Evolutionary conservation across 64 coral and sea anemone genomes (phyloP).

Genomic region (Catalaphyllia jardinei): DNA sequence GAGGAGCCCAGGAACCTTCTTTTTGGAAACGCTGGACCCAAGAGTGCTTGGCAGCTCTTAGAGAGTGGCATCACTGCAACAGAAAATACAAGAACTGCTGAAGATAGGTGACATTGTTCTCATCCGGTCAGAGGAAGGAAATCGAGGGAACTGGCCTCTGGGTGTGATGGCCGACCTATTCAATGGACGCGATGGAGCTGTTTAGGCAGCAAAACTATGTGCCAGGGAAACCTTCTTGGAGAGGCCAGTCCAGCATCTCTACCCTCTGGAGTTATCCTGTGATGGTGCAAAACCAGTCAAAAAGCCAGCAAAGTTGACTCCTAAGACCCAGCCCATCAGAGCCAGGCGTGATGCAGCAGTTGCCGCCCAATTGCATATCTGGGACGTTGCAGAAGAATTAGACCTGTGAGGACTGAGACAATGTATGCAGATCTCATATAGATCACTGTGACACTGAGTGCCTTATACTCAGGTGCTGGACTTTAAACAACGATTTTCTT

Average conservation of each 20-base stretch:
- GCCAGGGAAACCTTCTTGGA: neutral
- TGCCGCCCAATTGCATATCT: too few relatives aligned
- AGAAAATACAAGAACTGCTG: neutral
- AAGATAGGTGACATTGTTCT: neutral
- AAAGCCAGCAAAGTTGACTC: too few relatives aligned
- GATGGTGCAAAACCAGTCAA: neutral
- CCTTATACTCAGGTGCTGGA: too few relatives aligned
- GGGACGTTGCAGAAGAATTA: too few relatives aligned
- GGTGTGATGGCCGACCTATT: neutral
- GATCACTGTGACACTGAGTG: too few relatives aligned
- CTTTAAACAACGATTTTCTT: too few relatives aligned
- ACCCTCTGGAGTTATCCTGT: neutral
- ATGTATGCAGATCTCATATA: too few relatives aligned
- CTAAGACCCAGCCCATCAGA: too few relatives aligned
- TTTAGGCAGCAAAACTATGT: neutral
- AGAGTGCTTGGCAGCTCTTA: neutral
- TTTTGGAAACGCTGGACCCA: neutral
- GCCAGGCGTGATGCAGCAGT: too few relatives aligned
- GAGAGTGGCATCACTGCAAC: neutral
- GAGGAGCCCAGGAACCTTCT: neutral
- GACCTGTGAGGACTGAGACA: too few relatives aligned
- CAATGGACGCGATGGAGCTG: neutral
- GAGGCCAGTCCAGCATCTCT: neutral
- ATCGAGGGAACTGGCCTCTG: neutral
- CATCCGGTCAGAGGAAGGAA: neutral